Base-by-base conservation (phyloP, 2,888 invertebrate genomes). In the Drosophila barbarae region DNA sequence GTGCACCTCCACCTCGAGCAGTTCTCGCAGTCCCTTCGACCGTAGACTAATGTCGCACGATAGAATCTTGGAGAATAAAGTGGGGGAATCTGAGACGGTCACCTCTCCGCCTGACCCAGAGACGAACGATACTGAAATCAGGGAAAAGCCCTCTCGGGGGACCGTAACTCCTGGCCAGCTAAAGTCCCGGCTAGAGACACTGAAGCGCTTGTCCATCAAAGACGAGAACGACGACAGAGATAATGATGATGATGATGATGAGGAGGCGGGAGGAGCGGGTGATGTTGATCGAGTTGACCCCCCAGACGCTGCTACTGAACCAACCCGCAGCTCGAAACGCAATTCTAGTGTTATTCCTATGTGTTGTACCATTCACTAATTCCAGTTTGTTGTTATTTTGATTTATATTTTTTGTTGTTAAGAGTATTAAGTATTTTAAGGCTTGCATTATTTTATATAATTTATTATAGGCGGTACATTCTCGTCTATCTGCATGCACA, bases 101-200 rank as follows among this genome's bases (percentile, higher is more conserved):
- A 32, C 26, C n/a, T 54, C 36, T n/a, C 15, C 44, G 8, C 8
- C 23, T 13, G 42, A 32, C 5, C 36, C 23, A 2, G 52, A 54
- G n/a, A 8, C 26, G 15, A 30, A 8, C 2, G 58, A 52, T 55
- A 6, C 41, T 1, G 35, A 32, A 21, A 32, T 60, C 7, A 26
- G 51, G 34, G 76, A 76, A 6, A 75, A 72, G 15, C 73, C 79
- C 58, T 69, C 71, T 3, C 81, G 84, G 69, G 87, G 90, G 1
- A 90, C 91, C 47, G 93, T 94, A 0, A 92, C 93, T 0, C 93
- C 94, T 0, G 90, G 91, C 4, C 92, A 93, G 74, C 88, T 94
- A 12, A 93, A 93, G 85, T 91, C 90, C 76, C 90, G 93, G 71
- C 84, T 94, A 68, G 92, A 92, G 85, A 88, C 84, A 54, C 75